These are phyloP conservation scores for Metellina segmentata DNA, from an alignment of 2,888 invertebrate species.

Conservation along the genomic window DNA sequence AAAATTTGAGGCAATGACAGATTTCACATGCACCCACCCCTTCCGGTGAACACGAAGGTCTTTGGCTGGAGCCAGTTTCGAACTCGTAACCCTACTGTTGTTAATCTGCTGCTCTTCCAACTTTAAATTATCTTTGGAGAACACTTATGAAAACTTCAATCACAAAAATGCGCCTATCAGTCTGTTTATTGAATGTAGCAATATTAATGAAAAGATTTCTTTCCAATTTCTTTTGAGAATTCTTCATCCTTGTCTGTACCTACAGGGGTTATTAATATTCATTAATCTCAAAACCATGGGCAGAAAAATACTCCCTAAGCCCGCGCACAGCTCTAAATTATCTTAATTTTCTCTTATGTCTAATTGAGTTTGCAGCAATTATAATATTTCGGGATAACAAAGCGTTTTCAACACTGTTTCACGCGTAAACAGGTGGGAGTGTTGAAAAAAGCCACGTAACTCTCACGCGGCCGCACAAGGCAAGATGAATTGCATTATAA, in stretches of 20 bases:
- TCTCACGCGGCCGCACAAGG: not conserved
- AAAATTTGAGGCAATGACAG: too few species aligned
- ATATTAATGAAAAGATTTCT: not conserved
- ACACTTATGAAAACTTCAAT: too few species aligned
- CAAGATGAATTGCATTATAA: slow-evolving; percentile 61
- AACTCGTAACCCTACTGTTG: too few species aligned
- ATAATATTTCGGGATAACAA: not conserved
- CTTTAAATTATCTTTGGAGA: too few species aligned
- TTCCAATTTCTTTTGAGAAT: not conserved
- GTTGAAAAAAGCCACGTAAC: not conserved
- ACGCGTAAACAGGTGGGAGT: not conserved
- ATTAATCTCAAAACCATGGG: slow-evolving; percentile 25
- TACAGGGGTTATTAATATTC: slow-evolving; percentile 44
- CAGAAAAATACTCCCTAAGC: not conserved
- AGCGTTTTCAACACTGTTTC: not conserved
- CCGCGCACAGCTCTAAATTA: not conserved
- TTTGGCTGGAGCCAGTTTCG: too few species aligned
- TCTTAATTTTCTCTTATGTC: slow-evolving; percentile 25
- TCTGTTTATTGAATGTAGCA: too few species aligned
- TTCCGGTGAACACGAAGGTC: too few species aligned
- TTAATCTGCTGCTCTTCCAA: too few species aligned
- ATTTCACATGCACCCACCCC: too few species aligned
- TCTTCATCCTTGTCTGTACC: not conserved
- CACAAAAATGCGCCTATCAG: too few species aligned
- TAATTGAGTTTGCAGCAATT: slow-evolving; percentile 35